Base-by-base conservation (phyloP, 2,888 invertebrate species). In the Acronicta psi region DNA sequence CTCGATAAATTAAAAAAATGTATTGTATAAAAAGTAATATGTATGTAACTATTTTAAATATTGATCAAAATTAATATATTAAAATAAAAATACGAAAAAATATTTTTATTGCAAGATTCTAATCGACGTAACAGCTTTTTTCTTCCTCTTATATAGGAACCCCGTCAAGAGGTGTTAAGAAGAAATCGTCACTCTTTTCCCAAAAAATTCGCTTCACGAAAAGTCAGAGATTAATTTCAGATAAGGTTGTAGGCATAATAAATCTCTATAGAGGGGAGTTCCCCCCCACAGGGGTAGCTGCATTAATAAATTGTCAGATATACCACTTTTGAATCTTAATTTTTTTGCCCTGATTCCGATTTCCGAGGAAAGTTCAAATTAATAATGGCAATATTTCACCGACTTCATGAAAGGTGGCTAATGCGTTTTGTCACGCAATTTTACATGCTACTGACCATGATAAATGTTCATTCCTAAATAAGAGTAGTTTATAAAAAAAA, bases 191-290 rank as follows among this genome's bases (percentile, higher is more conserved):
- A 25, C 8, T n/a, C n/a, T 52, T 53, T 50, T 51, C 49, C 14
- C 7, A 51, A 43, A 70, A 70, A 75, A 70, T 63, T 44, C 37
- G 66, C 51, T 77, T 61, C 59, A 58, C 61, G 50, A 73, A 52
- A 72, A 76, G 71, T 75, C 68, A 53, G 61, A 75, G 78, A 77
- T 82, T 82, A 75, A 82, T 80, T 81, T 80, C 50, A 79, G 82
- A 82, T 82, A 82, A 75, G 69, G 68, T 63, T 69, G 65, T 65
- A 62, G 52, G 57, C 64, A 73, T 75, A 69, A 77, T 80, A 75
- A 77, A 78, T 78, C 73, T 66, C 49, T 25, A 61, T 59, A 55
- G 64, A 59, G 67, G 45, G 55, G 47, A 20, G 53, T 44, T 13
- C 45, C 57, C 52, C 59, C 64, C 57, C 44, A 20, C 45, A 18